Evolutionary conservation across 2,113 vertebrate species (phyloP), one percentile per base, ranked within the genome.

Genomic region (Argyrosomus japonicus): DNA sequence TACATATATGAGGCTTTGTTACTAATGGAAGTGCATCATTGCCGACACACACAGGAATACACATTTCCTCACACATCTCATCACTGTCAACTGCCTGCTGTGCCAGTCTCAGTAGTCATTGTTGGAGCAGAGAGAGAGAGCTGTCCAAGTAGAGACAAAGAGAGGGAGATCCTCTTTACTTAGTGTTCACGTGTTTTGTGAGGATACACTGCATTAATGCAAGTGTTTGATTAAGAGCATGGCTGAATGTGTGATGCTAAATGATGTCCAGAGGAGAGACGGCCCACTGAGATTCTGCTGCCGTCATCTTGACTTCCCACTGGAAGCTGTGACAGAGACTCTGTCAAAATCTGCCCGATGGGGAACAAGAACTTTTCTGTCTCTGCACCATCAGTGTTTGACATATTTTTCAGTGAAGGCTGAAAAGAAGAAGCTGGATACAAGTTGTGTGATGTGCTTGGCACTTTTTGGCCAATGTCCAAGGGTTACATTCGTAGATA

Each of bases 21-120:
- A 54, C 10, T 70, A 14, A 81, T 70, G 11, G 64, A 76, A 53
- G 75, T 45, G 62, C 56, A 84, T 84, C 82, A 64, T 76, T 57
- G 70, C 75, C 84, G 75, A 90, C 75, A 75, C 71, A 68, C 87
- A 81, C 83, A 79, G 60, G 75, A 50, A 80, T 51, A 68, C 18
- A 21, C 50, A 72, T 78, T 75, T 87, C 75, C 86, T 82, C 68
- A 82, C 79, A 67, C 84, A 48, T 82, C 87, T 81, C 75, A 77
- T 88, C 84, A 65, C 86, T 60, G 89, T 90, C 88, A 76, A 5
- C 53, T 64, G 1, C 89, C 88, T 79, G 79, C 88, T 84, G 89
- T 67, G 87, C 62, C 76, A 68, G 76, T 53, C 77, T 87, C 77
- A 32, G 63, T 58, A 25, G 56, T 79, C 50, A 56, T 72, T 54